A percentile compares a stretch with the other conserved stretches of the same genome.
phyloP scores from a whole-genome alignment of 2,888 invertebrate genomes.

The Oxystoma pomonae region DNA sequence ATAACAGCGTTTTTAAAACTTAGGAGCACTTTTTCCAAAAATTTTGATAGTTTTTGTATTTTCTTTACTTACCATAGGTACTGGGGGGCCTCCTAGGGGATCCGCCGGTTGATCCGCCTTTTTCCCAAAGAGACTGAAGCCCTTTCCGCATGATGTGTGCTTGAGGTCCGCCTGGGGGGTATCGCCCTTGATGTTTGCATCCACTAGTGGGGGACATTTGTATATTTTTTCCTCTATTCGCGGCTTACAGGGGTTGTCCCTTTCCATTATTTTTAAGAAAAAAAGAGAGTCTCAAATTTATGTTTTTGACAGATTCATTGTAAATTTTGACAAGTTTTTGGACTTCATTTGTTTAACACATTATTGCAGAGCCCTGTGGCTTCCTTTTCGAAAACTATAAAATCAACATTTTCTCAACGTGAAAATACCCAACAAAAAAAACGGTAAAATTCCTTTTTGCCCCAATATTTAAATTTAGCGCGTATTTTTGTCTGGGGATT shows the following conservation, averaged over 20 bases:
- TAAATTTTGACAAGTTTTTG: slow-evolving; percentile 25
- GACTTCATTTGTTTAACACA: slow-evolving; percentile 34
- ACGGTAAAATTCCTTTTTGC: no score
- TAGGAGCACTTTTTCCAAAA: no score
- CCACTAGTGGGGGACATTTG: slow-evolving; percentile 26
- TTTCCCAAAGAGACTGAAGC: slow-evolving; percentile 24
- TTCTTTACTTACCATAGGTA: no score
- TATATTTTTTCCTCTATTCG: slow-evolving; percentile 32
- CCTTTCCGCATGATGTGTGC: slow-evolving; percentile 35
- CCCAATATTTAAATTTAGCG: no score
- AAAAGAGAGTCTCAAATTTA: slow-evolving; percentile 8
- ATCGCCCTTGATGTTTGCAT: slow-evolving; percentile 28
- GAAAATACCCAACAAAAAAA: no score
- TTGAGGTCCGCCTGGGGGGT: slow-evolving; percentile 34
- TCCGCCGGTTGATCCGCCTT: slow-evolving; percentile 2
- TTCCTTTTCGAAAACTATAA: no score
- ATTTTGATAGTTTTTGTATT: no score
- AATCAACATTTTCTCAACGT: no score
- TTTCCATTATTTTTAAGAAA: slow-evolving; percentile 27
- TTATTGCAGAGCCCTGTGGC: no score
- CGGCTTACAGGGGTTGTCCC: slow-evolving; percentile 30
- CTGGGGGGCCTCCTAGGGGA: no score
- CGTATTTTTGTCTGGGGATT: background rate
- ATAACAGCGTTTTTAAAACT: no score
- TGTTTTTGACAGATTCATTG: slow-evolving; percentile 30